Percentiles rank a stretch among this genome's conserved stretches.
Conservation (phyloP, 2,888 invertebrate genomes). For the Dromius quadrimaculatus region DNA sequence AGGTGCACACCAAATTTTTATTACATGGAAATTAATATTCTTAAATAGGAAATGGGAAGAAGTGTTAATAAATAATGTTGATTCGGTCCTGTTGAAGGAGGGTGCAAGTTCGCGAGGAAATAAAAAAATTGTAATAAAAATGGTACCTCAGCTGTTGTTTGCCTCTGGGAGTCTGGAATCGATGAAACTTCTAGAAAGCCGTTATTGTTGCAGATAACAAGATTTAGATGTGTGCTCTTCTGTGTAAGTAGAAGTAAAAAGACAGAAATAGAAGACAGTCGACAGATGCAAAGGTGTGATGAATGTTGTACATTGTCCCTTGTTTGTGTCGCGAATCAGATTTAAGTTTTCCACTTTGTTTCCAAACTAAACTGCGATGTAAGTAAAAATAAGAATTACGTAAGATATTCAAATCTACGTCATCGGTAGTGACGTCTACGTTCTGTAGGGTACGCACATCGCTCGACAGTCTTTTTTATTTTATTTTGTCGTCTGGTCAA, state of each 20-base stretch:
- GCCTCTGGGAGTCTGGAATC: slow-evolving; percentile 30
- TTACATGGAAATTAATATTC: no score
- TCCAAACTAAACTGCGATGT: slow-evolving; percentile 14
- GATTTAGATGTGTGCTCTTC: slow-evolving; percentile 39
- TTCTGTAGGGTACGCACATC: background rate
- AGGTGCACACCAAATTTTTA: no score
- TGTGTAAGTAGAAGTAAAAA: slow-evolving; percentile 13
- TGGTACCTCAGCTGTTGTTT: slow-evolving; percentile 31
- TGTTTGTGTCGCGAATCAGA: slow-evolving; percentile 22
- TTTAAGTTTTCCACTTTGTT: slow-evolving; percentile 33
- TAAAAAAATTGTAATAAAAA: slow-evolving; percentile 39
- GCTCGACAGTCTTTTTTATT: slow-evolving; percentile 24
- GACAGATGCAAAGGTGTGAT: slow-evolving; percentile 37
- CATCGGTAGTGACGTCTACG: background rate
- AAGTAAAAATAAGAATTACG: no score
- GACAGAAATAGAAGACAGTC: background rate
- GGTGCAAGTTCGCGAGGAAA: background rate
- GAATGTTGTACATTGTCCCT: slow-evolving; percentile 17
- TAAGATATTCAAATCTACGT: slow-evolving; percentile 37
- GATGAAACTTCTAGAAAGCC: slow-evolving; percentile 36
- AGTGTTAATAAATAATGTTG: background rate
- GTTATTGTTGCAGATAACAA: slow-evolving; percentile 40
- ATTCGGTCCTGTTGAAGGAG: background rate
- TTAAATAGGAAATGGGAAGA: no score
- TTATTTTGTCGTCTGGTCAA: slow-evolving; percentile 53